Conservation (phyloP, 2,797 vertebrate genomes). For the Eutrigla gurnardus region DNA sequence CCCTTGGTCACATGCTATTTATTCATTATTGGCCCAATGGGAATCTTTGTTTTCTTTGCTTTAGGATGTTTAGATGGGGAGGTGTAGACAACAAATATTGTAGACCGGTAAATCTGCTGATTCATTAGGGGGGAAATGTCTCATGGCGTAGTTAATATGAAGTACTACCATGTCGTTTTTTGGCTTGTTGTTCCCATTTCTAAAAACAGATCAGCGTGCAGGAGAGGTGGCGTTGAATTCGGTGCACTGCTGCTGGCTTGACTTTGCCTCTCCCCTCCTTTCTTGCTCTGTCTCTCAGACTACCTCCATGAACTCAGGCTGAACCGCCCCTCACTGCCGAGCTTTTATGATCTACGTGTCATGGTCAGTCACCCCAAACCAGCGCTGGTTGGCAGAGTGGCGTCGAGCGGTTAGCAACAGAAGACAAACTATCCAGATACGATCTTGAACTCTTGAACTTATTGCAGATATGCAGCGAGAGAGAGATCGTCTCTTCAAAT, state of each 20-base stretch:
- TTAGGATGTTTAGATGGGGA: slow-evolving; percentile 74
- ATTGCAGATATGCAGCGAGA: slow-evolving; percentile 45
- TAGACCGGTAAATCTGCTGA: slow-evolving; percentile 59
- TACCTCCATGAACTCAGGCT: slow-evolving; percentile 77
- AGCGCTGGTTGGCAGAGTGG: slow-evolving; percentile 78
- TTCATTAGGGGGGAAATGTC: slow-evolving; percentile 42
- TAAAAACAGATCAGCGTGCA: slow-evolving; percentile 51
- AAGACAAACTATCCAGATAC: slow-evolving; percentile 76
- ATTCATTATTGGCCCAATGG: slow-evolving; percentile 79
- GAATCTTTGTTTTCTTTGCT: slow-evolving; percentile 74
- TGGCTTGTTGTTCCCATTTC: slow-evolving; percentile 39
- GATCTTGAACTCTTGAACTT: slow-evolving; percentile 81
- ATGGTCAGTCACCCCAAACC: slow-evolving; percentile 82
- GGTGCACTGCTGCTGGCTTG: slow-evolving; percentile 37
- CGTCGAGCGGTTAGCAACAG: slow-evolving; percentile 74
- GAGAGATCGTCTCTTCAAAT: slow-evolving; percentile 43
- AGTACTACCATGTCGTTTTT: slow-evolving; percentile 16
- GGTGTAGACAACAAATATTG: slow-evolving; percentile 61
- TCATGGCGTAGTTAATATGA: slow-evolving; percentile 26
- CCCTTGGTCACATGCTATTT: slow-evolving; percentile 79
- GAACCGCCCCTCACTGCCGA: slow-evolving; percentile 67
- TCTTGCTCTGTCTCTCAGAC: slow-evolving; percentile 33
- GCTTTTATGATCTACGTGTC: slow-evolving; percentile 79
- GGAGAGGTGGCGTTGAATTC: slow-evolving; percentile 41
- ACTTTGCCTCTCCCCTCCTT: slow-evolving; percentile 26